Conservation (phyloP, 2,888 invertebrate species). For the Oscheius sp. region DNA sequence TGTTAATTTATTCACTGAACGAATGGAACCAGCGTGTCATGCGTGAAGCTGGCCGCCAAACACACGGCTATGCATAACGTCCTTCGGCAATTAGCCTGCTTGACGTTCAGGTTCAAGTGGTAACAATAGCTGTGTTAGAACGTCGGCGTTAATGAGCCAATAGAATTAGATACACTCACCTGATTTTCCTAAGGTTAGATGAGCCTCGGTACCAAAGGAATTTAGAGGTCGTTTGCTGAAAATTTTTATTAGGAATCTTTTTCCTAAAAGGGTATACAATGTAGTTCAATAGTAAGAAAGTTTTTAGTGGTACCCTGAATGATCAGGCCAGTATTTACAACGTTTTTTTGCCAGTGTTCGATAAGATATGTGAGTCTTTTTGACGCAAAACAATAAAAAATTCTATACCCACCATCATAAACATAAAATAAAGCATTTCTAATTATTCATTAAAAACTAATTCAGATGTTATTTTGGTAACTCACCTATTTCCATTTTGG, state of each 20-base stretch:
- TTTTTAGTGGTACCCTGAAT: background rate
- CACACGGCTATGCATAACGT: constrained; percentile 28
- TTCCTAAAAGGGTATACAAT: background rate
- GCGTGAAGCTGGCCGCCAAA: constrained; percentile 30
- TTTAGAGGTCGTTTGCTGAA: constrained; percentile 25
- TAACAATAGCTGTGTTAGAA: constrained; percentile 6
- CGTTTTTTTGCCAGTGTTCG: background rate
- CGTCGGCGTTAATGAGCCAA: constrained; percentile 1
- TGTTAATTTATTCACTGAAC: constrained; percentile 28
- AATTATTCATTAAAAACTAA: too few species aligned
- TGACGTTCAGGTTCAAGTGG: constrained; percentile 13
- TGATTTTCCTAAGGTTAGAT: constrained; percentile 19
- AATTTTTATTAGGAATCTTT: background rate
- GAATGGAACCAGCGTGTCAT: constrained; percentile 25
- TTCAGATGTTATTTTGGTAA: too few species aligned
- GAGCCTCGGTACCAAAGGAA: constrained; percentile 25
- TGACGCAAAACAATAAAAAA: too few species aligned
- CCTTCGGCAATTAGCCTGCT: constrained; percentile 22
- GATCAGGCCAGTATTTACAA: constrained; percentile 5
- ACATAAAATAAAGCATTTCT: too few species aligned
- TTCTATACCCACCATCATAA: too few species aligned
- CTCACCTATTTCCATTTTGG: constrained; percentile 31
- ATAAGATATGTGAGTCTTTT: constrained; percentile 9
- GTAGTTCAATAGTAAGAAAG: background rate
- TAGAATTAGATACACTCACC: constrained; percentile 19